These are phyloP conservation scores for Scaptomyza pallida DNA, from an alignment of 1,140 invertebrate species.

Conservation along the genomic window DNA sequence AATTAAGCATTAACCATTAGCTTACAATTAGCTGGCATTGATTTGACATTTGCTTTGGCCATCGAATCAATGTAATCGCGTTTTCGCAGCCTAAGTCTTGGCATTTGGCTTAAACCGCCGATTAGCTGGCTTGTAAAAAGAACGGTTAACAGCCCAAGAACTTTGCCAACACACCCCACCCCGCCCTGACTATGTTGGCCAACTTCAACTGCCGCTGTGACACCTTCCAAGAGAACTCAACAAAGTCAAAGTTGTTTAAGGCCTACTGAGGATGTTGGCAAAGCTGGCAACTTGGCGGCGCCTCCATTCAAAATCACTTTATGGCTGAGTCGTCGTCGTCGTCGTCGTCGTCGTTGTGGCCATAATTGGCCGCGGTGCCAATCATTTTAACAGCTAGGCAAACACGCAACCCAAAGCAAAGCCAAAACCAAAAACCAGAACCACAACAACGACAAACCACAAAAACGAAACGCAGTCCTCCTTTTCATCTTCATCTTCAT, in stretches of 20 bases:
- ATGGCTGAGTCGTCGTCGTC: conserved; percentile 57
- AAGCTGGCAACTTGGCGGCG: conserved; percentile 53
- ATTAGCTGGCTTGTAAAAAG: conserved; percentile 43
- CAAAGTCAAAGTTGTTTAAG: not conserved
- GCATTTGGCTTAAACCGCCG: conserved; percentile 29
- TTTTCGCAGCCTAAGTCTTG: not conserved
- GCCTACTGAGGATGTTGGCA: not conserved
- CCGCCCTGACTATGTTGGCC: conserved; percentile 20
- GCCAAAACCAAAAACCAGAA: conserved; percentile 9
- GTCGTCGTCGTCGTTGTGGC: conserved; percentile 54
- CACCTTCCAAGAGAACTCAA: conserved; percentile 46
- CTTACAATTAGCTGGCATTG: conserved; percentile 10
- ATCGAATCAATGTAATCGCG: conserved; percentile 32
- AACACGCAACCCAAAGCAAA: conserved; percentile 59
- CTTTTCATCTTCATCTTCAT: too few relatives aligned
- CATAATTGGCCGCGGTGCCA: conserved; percentile 80
- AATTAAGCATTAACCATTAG: not conserved
- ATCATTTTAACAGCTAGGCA: conserved; percentile 82
- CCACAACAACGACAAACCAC: conserved; percentile 31
- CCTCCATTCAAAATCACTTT: conserved; percentile 80
- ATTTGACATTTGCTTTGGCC: conserved; percentile 5
- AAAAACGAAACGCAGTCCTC: not conserved
- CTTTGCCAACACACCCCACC: conserved; percentile 6
- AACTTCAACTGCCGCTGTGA: conserved; percentile 68
- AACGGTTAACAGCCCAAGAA: conserved; percentile 17